A percentile compares a stretch with the other conserved stretches of the same genome.
These are phyloP conservation scores for Pionites leucogaster DNA, from an alignment of 2,113 vertebrate species.

Conservation along the genomic window DNA sequence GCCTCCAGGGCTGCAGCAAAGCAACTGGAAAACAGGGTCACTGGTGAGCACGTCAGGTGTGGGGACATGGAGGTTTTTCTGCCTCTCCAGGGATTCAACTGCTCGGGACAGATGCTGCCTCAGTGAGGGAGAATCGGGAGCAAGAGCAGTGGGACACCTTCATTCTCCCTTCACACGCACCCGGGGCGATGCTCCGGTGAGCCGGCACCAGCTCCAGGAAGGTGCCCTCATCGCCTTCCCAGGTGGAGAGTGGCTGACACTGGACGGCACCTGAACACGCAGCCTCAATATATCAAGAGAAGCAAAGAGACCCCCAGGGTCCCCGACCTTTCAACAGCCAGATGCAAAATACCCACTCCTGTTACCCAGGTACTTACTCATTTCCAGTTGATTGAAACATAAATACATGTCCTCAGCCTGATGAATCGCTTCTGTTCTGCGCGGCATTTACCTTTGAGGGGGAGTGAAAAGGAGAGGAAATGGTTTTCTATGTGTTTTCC, in stretches of 20 bases:
- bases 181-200: rapidly evolving
- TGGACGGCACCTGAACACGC: background rate
- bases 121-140: background rate
- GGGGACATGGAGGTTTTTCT: background rate
- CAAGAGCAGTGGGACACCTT: rapidly evolving
- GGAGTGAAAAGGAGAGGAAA: slow-evolving; percentile 40
- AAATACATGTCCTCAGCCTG: slow-evolving; percentile 58
- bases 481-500: background rate
- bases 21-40: background rate
- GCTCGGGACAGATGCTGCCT: background rate
- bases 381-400: slow-evolving; percentile 64
- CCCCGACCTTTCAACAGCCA: slow-evolving; percentile 37
- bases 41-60: rapidly evolving
- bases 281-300: slow-evolving; percentile 18
- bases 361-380: slow-evolving; percentile 32
- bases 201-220: background rate
- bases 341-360: background rate
- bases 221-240: background rate
- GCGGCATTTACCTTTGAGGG: background rate
- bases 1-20: rapidly evolving
- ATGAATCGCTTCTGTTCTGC: slow-evolving; percentile 30
- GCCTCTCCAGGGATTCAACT: background rate
- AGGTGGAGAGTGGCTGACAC: background rate
- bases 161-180: rapidly evolving
- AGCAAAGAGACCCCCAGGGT: background rate